Evolutionary conservation across 2,113 vertebrate species (phyloP), one percentile per base, ranked within the genome.

Genomic region (Apodemus sylvaticus): DNA sequence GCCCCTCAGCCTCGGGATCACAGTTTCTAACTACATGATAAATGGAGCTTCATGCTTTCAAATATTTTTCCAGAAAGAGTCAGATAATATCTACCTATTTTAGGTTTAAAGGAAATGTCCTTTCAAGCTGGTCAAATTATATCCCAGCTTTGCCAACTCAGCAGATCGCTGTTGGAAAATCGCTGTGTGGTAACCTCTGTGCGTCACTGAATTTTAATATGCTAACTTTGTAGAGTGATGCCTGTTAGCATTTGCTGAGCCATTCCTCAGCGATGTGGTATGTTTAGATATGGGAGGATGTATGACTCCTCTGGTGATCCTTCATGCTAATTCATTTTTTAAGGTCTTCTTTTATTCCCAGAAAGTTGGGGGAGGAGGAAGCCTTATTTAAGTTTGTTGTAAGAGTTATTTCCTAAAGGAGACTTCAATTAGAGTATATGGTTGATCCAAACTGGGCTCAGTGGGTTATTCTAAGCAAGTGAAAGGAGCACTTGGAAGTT

Each of bases 81-180:
- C 86, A 64, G 89, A 16, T 74, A 79, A 79, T 55, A 81, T 55
- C n/a, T 58, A 22, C 10, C 13, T 77, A 34, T 60, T 96, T 89
- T 36, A 90, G 6, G 53, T 89, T 93, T 81, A 92, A 90, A 58
- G 71, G 26, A 26, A 26, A 89, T 66, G 71, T 90, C 22, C 36
- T 97, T 92, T 88, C n/a, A 42, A 66, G 26, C 74, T 76, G 53
- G 58, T 31, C 58, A 77, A 91, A 89, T 53, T 93, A n/a, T 51
- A 82, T 74, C 3, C 34, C 51, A 64, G 13, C 7, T 78, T 90
- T 81, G 45, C 58, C 53, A 64, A 58, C 68, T 7, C 20, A 81
- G 60, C 22, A 55, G 76, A 90, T 76, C 10, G 55, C 36, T 64
- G 24, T 81, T 51, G 55, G 11, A 88, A 70, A 89, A 91, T 86